Base-by-base conservation (phyloP, 2,888 invertebrate species). In the Sminthurinus aureus region DNA sequence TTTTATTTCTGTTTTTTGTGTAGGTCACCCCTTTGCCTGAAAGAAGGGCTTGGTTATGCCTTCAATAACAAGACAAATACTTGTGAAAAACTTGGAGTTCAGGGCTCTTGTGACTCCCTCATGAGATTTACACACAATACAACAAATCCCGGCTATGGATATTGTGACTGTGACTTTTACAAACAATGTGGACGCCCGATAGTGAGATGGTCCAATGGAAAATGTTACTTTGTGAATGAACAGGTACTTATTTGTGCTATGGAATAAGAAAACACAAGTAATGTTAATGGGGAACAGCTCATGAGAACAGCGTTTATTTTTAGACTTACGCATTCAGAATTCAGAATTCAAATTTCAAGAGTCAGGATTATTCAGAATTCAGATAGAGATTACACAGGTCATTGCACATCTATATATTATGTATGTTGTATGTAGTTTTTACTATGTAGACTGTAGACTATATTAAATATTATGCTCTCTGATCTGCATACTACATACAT, bases 191-290 rank as follows among this genome's bases (percentile, higher is more conserved):
- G 83, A 15, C 73, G 83, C 13, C 83, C 83, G 38, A 79, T 83
- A 8, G 79, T 83, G 18, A 11, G 52, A 13, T 83, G 83, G 83
- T 66, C 69, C 8, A 64, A 52, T 26, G 74, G 74, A 20, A 78
- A 74, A 64, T 83, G 83, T 74, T 83, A 83, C 52, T 83, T 83
- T 66, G 79, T 83, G 20, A 74, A 83, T 24, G 79, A 79, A 15
- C 78, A 83, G 74, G 83, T 81, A 71, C 38, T 15, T 38, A 76
- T 11, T 76, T 52, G 18, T 52, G 38, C 38, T 38, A 38, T 1
- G 6, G 6, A 38, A 1, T 38, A 38, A 38, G 1, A 38, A 38
- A 38, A 38, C 38, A 38, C 3, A 38, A 38, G n/a, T n/a, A n/a
- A n/a, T n/a, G n/a, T n/a, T n/a, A 38, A 38, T 38, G 38, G 38